Evolutionary conservation across 2,797 vertebrate genomes (phyloP).

Genomic region (Hylomyscus alleni): DNA sequence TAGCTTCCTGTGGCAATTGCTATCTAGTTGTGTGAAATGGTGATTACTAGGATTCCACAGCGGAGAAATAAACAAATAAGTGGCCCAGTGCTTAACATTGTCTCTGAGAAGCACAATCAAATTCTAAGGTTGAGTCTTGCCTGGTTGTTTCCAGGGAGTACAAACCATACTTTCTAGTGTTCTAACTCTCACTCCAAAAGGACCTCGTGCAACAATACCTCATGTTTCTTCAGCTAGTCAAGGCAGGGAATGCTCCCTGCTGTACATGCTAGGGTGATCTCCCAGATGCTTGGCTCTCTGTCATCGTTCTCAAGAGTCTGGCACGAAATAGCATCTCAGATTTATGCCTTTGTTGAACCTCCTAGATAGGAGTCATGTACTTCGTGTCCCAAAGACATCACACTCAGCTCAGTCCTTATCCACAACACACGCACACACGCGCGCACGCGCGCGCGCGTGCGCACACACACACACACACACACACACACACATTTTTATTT

Average conservation of each 20-base stretch:
- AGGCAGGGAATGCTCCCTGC: not conserved
- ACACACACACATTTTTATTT: not conserved
- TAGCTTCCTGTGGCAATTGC: slow-evolving; percentile 4
- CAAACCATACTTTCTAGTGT: not conserved
- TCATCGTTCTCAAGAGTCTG: not conserved
- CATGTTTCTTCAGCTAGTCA: not conserved
- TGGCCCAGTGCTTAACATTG: not conserved
- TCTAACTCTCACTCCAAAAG: not conserved
- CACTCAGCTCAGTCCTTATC: too few species aligned
- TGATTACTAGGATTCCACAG: not conserved
- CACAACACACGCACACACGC: not conserved
- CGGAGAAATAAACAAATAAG: slow-evolving; percentile 11
- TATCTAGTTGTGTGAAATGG: not conserved
- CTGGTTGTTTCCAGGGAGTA: not conserved
- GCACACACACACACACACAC: not conserved
- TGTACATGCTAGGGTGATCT: not conserved
- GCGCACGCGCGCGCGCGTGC: too few species aligned
- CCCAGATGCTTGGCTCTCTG: not conserved
- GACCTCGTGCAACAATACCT: not conserved
- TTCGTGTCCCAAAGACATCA: not conserved
- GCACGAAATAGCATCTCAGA: not conserved
- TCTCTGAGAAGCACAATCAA: not conserved
- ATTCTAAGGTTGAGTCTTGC: slow-evolving; percentile 1
- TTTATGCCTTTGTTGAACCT: not conserved
- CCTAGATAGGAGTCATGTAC: not conserved